Evolutionary conservation across 23 tunicate species (phyloP), one percentile per base, ranked within the genome.

Genomic region (Phallusia fumigata): DNA sequence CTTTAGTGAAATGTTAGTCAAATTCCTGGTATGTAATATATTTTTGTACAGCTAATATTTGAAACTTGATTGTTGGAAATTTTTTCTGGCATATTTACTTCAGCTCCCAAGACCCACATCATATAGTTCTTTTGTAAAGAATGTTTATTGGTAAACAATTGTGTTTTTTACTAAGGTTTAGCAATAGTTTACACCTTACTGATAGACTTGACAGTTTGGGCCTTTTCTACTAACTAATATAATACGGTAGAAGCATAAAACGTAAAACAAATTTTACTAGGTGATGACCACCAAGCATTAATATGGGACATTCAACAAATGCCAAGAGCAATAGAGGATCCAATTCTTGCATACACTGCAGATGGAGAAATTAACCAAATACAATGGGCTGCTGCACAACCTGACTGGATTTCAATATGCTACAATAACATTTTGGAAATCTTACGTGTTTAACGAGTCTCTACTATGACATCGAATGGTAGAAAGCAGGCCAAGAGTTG

Each of bases 261-360:
- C 13, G 26, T 32, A 58, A 22, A 58, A 58, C 13, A 19, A 3
- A 31, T 80, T 32, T 53, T 35, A 1, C 2, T 33, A 88, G 94
- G 97, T 73, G 99, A 96, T 81, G 99, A 96, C 76, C 92, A 89
- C 26, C 99, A 96, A 79, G 99, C 99, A 0, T 76, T 96, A 36
- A 96, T 96, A 53, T 96, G 99, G 99, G 99, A 96, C 73, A 96
- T 96, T 65, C 99, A 96, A 75, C 96, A 96, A 49, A 91, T 96
- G 99, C 99, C 99, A 28, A 82, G 99, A 0, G 99, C 99, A 12
- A 96, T 96, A 16, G 99, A 96, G 33, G 99, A 96, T 79, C 99
- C 99, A 21, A 96, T 96, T 8, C 79, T 96, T 19, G 99, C 99
- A 19, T 96, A 96, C 80, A 90, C 99, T 19, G 99, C 99, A 35